Base-by-base conservation (phyloP, 64 coral and sea anemone genomes). In the Montipora efflorescens region DNA sequence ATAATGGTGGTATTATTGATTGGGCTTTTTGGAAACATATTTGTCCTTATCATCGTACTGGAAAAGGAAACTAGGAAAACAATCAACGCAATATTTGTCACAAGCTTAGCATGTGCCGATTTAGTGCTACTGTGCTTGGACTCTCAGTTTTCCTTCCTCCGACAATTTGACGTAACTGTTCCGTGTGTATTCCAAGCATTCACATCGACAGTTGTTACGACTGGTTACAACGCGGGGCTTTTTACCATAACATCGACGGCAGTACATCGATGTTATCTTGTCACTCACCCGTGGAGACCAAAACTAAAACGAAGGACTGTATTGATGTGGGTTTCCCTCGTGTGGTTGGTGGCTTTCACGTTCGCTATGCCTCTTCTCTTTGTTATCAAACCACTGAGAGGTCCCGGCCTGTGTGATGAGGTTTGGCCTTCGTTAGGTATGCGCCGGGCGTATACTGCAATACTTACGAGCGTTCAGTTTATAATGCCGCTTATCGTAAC, bases 201-300 rank as follows among this genome's bases (percentile, higher is more conserved):
- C 20, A 51, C 75, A 0, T 88, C 62, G 70, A 75, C 92, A 58
- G 51, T 77, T 21, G 67, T 76, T n/a, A 92, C 90, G 7, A 83
- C 82, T 8, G 72, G 49, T 1, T 92, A 86, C 52, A 84, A 84
- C 20, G 82, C 25, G 43, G 82, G 81, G 14, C 72, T 93, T 6
- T 93, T 87, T 44, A 93, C 91, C 4, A 93, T 93, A 1, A 80
- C 91, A 18, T 93, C 87, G 16, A 96, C 93, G 80, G 91, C 95
- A 5, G 64, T 93, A 19, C 80, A 96, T 67, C 88, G 95, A 7
- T 93, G 92, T 16, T 59, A 93, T 16, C 77, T 96, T 48, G 79
- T 96, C 18, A 55, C 93, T 5, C 79, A 96, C 36, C 95, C 95
- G 22, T 96, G 78, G 22, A 92, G 67, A 22, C 81, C 87, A 20